These are phyloP conservation scores for Octodonta nipae DNA, from an alignment of 2,888 invertebrate genomes.

Conservation along the genomic window DNA sequence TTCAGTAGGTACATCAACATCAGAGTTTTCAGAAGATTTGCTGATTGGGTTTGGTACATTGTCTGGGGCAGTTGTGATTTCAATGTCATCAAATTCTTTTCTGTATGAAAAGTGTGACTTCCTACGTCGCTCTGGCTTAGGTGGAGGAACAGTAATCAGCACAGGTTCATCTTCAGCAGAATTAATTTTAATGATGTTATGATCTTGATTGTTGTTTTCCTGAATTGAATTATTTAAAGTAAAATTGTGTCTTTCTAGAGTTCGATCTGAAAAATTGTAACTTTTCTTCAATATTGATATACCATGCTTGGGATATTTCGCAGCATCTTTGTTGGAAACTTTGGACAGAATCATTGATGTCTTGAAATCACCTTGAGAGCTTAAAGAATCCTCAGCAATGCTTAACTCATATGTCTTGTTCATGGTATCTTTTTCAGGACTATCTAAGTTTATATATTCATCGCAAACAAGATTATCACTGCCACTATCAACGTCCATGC, in stretches of 20 bases:
- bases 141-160: slow-evolving; percentile 13
- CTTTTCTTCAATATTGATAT: slow-evolving; percentile 34
- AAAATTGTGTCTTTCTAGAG: too few relatives aligned
- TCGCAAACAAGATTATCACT: slow-evolving; percentile 33
- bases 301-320: slow-evolving; percentile 35
- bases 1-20: slow-evolving; percentile 13
- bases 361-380: slow-evolving; percentile 37
- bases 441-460: slow-evolving; percentile 39
- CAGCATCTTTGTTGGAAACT: slow-evolving; percentile 19
- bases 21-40: slow-evolving; percentile 11
- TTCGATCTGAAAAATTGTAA: too few relatives aligned
- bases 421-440: slow-evolving; percentile 18
- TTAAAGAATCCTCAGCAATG: slow-evolving; percentile 31
- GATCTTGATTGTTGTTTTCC: not conserved
- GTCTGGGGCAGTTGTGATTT: slow-evolving; percentile 15
- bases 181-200: too few relatives aligned
- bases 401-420: slow-evolving; percentile 31
- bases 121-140: slow-evolving; percentile 27
- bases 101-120: slow-evolving; percentile 32
- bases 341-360: slow-evolving; percentile 11
- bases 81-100: slow-evolving; percentile 33
- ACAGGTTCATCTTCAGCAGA: slow-evolving; percentile 15
- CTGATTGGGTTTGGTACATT: slow-evolving; percentile 1
- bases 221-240: not conserved
- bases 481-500: slow-evolving; percentile 24